Evolutionary conservation across 2,797 vertebrate species (phyloP), one percentile per base, ranked within the genome.

Genomic region (Cynodonichthys magdalenae): DNA sequence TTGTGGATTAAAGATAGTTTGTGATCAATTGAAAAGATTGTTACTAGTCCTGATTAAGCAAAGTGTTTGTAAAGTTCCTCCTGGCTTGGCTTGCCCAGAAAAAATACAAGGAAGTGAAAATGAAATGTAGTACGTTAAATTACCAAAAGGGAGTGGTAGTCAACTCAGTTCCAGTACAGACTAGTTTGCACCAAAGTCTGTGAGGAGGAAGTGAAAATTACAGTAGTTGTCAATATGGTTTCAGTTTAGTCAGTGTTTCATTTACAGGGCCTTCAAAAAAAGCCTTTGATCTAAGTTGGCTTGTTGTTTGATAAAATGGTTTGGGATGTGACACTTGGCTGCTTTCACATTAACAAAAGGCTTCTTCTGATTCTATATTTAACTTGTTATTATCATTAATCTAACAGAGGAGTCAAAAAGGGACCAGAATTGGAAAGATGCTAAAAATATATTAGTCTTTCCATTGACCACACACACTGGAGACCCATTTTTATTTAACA

Each of bases 181-280:
- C 92, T 59, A 82, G 90, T 92, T 92, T 63, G 65, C 66, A 73
- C 82, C 42, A 9, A 60, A 24, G 36, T 50, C 71, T 75, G 59
- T n/a, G 63, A 87, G 71, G 85, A 88, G 89, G 87, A 91, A 92
- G 75, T 70, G 64, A 85, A 79, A 75, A 53, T 81, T 2, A 24
- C 24, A 24, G 24, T 71, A 77, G 68, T 79, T 68, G 80, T 63
- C 55, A 62, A 54, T 74, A 39, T 69, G 67, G 27, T 75, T 51
- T 31, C 62, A 79, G 69, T 79, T 90, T 89, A 89, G 78, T 90
- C 81, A 91, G 83, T 57, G 20, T 53, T 68, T 2, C 15, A 19
- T 42, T 18, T 31, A 9, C 6, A 31, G 31, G 31, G 9, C 18
- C n/a, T 6, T 0, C 51, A 34, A 53, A 36, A 63, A 15, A 49